phyloP scores from a whole-genome alignment of 1,140 invertebrate species.

The Vanessa tameamea region DNA sequence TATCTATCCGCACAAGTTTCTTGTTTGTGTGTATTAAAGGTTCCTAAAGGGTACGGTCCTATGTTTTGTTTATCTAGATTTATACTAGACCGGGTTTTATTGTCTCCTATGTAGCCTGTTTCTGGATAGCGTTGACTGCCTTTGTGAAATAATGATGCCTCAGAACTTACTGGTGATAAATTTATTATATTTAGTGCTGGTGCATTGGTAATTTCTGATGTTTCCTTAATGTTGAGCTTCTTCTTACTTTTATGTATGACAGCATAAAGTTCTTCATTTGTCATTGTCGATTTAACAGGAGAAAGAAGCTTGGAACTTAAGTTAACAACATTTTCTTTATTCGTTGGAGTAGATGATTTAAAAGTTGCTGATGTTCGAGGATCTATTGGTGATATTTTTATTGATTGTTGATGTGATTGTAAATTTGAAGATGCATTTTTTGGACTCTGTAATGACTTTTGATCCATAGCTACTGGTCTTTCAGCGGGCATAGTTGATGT shows the following conservation, averaged over 20 bases:
- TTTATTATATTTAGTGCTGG: slow-evolving; percentile 78
- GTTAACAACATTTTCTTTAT: slow-evolving; percentile 70
- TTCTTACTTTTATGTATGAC: slow-evolving; percentile 90
- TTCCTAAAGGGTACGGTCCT: slow-evolving; percentile 26
- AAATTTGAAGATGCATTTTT: background rate
- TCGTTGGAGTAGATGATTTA: slow-evolving; percentile 83
- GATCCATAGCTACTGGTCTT: slow-evolving; percentile 21
- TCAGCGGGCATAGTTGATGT: slow-evolving; percentile 39
- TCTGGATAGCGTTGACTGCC: slow-evolving; percentile 78
- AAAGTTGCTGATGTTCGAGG: slow-evolving; percentile 78
- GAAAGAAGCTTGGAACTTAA: slow-evolving; percentile 78
- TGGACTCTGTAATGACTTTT: slow-evolving; percentile 32
- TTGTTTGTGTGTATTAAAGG: slow-evolving; percentile 75
- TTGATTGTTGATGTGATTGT: slow-evolving; percentile 58
- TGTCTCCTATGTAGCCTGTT: slow-evolving; percentile 81
- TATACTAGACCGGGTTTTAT: slow-evolving; percentile 78
- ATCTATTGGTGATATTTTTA: slow-evolving; percentile 84
- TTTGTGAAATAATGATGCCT: slow-evolving; percentile 73
- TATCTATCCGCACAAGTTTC: slow-evolving; percentile 82
- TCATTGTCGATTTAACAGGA: slow-evolving; percentile 87
- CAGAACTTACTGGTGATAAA: slow-evolving; percentile 79
- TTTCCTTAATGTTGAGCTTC: slow-evolving; percentile 85
- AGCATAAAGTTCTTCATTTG: slow-evolving; percentile 88
- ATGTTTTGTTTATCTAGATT: slow-evolving; percentile 69
- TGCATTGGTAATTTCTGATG: slow-evolving; percentile 79